Conservation (phyloP, 2,888 invertebrate genomes). For the Drosophila bunnanda region DNA sequence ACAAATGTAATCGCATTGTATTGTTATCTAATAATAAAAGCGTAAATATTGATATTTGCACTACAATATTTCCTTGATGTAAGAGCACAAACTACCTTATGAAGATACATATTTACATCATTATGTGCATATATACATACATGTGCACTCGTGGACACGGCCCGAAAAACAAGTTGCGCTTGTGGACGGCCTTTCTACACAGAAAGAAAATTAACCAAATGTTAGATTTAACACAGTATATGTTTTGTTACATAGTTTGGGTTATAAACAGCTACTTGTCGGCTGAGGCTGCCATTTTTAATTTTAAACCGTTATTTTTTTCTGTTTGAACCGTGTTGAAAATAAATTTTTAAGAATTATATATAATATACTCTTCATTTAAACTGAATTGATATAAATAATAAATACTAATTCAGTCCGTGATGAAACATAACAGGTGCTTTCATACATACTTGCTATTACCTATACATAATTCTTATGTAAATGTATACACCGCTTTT, state of each 20-base stretch:
- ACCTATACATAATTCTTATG: not conserved
- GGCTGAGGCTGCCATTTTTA: slow-evolving; percentile 1
- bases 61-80: not conserved
- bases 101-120: slow-evolving; percentile 4
- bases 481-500: not conserved
- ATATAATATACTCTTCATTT: not conserved
- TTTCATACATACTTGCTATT: not conserved
- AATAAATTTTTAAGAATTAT: not conserved
- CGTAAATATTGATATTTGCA: not conserved
- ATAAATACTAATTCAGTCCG: not conserved
- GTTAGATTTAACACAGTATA: too few species aligned
- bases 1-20: not conserved
- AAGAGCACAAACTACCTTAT: not conserved
- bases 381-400: not conserved
- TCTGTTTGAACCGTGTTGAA: not conserved
- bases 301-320: not conserved
- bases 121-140: slow-evolving; percentile 18
- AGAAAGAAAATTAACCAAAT: not conserved
- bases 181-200: not conserved
- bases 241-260: not conserved
- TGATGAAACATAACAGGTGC: not conserved
- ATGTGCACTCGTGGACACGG: slow-evolving; percentile 11
- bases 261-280: not conserved
- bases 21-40: slow-evolving; percentile 15
- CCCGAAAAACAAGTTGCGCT: slow-evolving; percentile 13